phyloP scores from a whole-genome alignment of 1,140 invertebrate species.

The Cyrtorhinus lividipennis region DNA sequence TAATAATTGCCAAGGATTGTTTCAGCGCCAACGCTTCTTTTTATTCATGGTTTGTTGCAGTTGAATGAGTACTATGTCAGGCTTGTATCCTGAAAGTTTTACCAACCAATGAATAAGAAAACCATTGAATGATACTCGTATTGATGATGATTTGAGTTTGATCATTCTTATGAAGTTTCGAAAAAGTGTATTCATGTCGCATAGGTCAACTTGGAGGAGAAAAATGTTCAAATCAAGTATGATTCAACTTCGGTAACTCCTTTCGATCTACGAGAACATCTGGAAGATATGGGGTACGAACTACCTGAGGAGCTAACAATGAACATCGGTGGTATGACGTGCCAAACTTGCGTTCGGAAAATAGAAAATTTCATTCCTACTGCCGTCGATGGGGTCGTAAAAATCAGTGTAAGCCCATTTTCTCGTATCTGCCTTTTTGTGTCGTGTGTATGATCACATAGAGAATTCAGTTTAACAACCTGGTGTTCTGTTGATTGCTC shows the following conservation, averaged over 20 bases:
- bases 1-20: no score
- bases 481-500: no score
- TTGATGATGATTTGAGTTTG: neutral
- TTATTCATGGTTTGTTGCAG: no score
- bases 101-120: neutral
- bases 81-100: neutral
- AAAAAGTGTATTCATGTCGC: neutral
- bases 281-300: slow-evolving; percentile 66
- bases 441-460: no score
- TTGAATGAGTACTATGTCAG: neutral
- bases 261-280: slow-evolving; percentile 42
- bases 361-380: slow-evolving; percentile 42
- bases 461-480: no score
- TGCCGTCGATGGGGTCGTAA: neutral
- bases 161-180: neutral
- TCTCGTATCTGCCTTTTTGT: no score
- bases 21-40: no score
- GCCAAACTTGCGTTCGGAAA: slow-evolving; percentile 61
- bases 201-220: slow-evolving; percentile 45
- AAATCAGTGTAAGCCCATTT: slow-evolving; percentile 15
- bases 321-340: slow-evolving; percentile 64
- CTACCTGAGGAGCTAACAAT: slow-evolving; percentile 28
- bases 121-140: neutral
- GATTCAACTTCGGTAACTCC: slow-evolving; percentile 39
- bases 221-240: slow-evolving; percentile 49